These are phyloP conservation scores for Stramonita haemastoma DNA, from an alignment of 2,888 invertebrate species.

Conservation along the genomic window DNA sequence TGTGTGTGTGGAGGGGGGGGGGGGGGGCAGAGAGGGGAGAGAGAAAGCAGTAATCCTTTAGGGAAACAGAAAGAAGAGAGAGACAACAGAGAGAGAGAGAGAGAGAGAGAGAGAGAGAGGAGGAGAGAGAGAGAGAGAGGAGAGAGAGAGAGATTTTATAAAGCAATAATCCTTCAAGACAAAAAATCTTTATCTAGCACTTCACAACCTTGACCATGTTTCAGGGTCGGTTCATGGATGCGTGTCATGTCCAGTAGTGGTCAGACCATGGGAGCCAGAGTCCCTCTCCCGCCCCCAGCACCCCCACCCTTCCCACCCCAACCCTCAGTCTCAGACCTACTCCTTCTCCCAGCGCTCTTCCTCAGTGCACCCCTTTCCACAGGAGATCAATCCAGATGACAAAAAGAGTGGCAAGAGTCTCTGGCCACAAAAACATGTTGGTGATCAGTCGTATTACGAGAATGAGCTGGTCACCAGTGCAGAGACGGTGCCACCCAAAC, in stretches of 20 bases:
- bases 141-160: not conserved
- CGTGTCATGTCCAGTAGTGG: slow-evolving; percentile 41
- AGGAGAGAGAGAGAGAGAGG: not conserved
- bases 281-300: slow-evolving; percentile 32
- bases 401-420: not conserved
- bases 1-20: too few relatives aligned
- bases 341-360: not conserved
- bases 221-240: slow-evolving; percentile 45
- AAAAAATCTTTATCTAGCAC: too few relatives aligned
- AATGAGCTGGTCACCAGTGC: not conserved
- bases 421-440: not conserved
- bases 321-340: slow-evolving; percentile 18
- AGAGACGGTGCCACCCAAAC: not conserved
- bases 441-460: not conserved
- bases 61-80: too few relatives aligned
- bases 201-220: not conserved
- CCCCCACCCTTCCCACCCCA: slow-evolving; percentile 15
- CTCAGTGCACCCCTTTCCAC: slow-evolving; percentile 31
- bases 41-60: too few relatives aligned
- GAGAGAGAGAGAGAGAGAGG: not conserved
- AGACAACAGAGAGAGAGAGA: not conserved
- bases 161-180: too few relatives aligned
- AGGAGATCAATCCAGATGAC: slow-evolving; percentile 21
- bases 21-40: too few relatives aligned
- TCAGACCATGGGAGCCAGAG: slow-evolving; percentile 41